Evolutionary conservation across 2,888 invertebrate genomes (phyloP).

Genomic region (Drosophila anomelani): DNA sequence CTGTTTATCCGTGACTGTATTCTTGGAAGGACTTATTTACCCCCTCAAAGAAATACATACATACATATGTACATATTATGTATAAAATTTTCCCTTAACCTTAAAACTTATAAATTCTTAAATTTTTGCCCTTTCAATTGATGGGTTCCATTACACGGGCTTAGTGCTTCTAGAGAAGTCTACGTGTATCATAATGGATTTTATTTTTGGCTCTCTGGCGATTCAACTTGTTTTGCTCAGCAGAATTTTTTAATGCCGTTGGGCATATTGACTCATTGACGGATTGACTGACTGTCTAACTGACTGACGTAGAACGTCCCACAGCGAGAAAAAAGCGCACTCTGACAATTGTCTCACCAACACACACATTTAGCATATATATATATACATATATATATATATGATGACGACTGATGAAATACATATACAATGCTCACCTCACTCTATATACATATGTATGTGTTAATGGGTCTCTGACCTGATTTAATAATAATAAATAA

Average conservation of each 20-base stretch:
- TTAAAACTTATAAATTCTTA: neutral
- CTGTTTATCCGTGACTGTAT: neutral
- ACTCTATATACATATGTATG: slow-evolving; percentile 45
- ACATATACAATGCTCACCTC: slow-evolving; percentile 37
- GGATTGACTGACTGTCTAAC: slow-evolving; percentile 24
- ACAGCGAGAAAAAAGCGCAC: slow-evolving; percentile 22
- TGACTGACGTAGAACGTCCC: slow-evolving; percentile 33
- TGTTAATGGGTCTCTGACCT: slow-evolving; percentile 84
- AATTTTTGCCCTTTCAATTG: neutral
- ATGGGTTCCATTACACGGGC: neutral
- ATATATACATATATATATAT: slow-evolving; percentile 30
- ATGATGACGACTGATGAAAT: slow-evolving; percentile 56
- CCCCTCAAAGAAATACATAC: too few species aligned
- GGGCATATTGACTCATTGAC: slow-evolving; percentile 36
- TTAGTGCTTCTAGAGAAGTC: slow-evolving; percentile 1
- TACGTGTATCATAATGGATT: slow-evolving; percentile 32
- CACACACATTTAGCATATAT: slow-evolving; percentile 13
- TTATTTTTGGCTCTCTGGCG: slow-evolving; percentile 33
- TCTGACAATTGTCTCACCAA: slow-evolving; percentile 47
- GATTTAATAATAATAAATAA: slow-evolving; percentile 82
- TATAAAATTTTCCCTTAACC: neutral
- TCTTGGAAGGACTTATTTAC: neutral
- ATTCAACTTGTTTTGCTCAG: slow-evolving; percentile 46
- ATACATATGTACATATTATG: too few species aligned
- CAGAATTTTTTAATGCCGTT: slow-evolving; percentile 68